Evolutionary conservation across 2,797 vertebrate genomes (phyloP).

Genomic region (Morelia viridis): DNA sequence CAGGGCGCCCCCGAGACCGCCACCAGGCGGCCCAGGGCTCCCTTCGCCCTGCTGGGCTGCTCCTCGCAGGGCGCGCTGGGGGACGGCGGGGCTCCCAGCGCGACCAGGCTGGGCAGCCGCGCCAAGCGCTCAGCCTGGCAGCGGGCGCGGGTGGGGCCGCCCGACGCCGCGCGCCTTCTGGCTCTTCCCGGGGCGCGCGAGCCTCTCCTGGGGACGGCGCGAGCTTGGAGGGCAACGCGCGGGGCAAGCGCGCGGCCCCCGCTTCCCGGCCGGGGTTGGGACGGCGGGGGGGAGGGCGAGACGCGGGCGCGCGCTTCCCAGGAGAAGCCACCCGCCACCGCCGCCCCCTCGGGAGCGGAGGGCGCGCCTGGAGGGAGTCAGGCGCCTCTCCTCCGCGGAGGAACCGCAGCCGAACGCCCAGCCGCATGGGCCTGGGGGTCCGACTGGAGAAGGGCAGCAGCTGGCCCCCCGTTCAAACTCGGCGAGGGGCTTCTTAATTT

Average conservation of each 20-base stretch:
- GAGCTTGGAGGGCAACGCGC: background rate
- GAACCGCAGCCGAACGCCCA: background rate
- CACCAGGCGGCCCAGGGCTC: background rate
- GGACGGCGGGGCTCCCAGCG: background rate
- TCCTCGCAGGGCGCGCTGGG: background rate
- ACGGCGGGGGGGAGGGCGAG: too few species aligned
- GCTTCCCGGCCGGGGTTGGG: too few species aligned
- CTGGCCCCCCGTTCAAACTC: background rate
- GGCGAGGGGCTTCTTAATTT: background rate
- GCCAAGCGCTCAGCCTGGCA: background rate
- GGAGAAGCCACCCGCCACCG: background rate
- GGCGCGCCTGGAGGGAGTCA: background rate
- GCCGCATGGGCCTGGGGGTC: background rate
- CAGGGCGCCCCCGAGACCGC: too few species aligned
- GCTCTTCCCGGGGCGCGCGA: background rate
- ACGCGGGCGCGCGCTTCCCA: background rate
- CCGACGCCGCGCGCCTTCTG: background rate
- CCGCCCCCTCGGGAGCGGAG: background rate
- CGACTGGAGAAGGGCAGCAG: background rate
- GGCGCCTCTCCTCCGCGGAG: background rate
- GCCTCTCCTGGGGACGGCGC: background rate
- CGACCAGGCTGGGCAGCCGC: background rate
- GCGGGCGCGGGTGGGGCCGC: background rate
- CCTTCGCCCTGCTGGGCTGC: accelerated
- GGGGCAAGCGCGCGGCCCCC: too few species aligned